Conservation (phyloP, 2,888 invertebrate genomes). For the Candidula unifasciata region DNA sequence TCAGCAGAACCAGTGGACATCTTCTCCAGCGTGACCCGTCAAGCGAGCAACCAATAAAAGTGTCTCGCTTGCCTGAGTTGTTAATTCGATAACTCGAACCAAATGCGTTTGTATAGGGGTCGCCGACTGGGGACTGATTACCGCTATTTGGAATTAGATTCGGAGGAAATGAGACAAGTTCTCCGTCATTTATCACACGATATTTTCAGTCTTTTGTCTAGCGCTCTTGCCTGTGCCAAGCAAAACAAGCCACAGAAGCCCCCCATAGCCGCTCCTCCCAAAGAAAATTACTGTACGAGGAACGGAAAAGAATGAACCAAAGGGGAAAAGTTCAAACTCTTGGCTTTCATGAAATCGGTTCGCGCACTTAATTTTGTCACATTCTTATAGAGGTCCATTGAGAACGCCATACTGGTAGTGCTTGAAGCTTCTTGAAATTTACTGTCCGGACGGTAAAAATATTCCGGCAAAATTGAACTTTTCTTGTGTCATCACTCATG, state of each 20-base stretch:
- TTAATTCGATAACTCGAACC: slow-evolving; percentile 50
- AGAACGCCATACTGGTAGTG: slow-evolving; percentile 25
- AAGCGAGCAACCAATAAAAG: slow-evolving; percentile 52
- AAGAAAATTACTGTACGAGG: slow-evolving; percentile 29
- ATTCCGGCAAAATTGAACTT: slow-evolving; percentile 18
- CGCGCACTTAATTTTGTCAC: slow-evolving; percentile 46
- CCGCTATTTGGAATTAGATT: slow-evolving; percentile 41
- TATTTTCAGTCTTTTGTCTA: slow-evolving; percentile 50
- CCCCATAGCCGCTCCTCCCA: not conserved
- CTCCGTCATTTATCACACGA: slow-evolving; percentile 48
- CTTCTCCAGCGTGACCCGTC: slow-evolving; percentile 43
- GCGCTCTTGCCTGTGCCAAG: slow-evolving; percentile 32
- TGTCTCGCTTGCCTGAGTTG: slow-evolving; percentile 51
- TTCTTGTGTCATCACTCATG: slow-evolving; percentile 17
- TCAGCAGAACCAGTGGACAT: slow-evolving; percentile 32
- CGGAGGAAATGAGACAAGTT: slow-evolving; percentile 50
- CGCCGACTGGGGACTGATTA: slow-evolving; percentile 51
- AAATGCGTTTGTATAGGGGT: slow-evolving; percentile 42
- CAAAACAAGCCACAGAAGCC: slow-evolving; percentile 25
- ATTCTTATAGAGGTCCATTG: slow-evolving; percentile 44
- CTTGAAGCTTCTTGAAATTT: not conserved
- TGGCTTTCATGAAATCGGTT: slow-evolving; percentile 28
- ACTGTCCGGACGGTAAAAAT: not conserved
- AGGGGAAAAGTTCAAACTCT: slow-evolving; percentile 18
- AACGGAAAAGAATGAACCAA: slow-evolving; percentile 23